phyloP scores from a whole-genome alignment of 2,113 vertebrate species.

The Calyptommatus sinebrachiatus region DNA sequence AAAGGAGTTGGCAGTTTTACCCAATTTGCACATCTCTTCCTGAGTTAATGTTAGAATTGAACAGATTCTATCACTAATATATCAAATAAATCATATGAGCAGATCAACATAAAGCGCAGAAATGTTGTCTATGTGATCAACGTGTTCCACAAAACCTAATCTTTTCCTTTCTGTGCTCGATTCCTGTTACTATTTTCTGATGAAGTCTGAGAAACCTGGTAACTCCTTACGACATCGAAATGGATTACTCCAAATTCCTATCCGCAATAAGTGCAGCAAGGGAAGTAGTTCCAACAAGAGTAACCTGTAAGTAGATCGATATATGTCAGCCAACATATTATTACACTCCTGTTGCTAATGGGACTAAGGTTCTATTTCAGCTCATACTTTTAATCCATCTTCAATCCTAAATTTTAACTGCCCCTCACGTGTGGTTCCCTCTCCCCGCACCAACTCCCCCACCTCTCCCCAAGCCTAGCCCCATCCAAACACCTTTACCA shows the following conservation, averaged over 20 bases:
- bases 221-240: slow-evolving; percentile 32
- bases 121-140: background rate
- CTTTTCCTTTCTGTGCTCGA: background rate
- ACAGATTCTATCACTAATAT: background rate
- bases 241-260: slow-evolving; percentile 81
- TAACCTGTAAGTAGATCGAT: slow-evolving; percentile 71
- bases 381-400: no score
- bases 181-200: background rate
- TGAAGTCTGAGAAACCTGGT: background rate
- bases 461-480: no score
- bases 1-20: background rate
- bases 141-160: background rate
- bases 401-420: no score
- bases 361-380: no score
- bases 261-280: slow-evolving; percentile 77
- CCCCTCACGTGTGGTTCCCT: no score
- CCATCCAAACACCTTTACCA: no score
- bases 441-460: no score
- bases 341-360: background rate
- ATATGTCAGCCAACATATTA: background rate
- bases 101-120: background rate
- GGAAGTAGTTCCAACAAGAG: slow-evolving; percentile 69
- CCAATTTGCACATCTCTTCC: background rate
- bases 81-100: background rate
- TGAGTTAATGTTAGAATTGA: background rate